These are phyloP conservation scores for Aradus depressus DNA, from an alignment of 2,888 invertebrate species.

Conservation along the genomic window DNA sequence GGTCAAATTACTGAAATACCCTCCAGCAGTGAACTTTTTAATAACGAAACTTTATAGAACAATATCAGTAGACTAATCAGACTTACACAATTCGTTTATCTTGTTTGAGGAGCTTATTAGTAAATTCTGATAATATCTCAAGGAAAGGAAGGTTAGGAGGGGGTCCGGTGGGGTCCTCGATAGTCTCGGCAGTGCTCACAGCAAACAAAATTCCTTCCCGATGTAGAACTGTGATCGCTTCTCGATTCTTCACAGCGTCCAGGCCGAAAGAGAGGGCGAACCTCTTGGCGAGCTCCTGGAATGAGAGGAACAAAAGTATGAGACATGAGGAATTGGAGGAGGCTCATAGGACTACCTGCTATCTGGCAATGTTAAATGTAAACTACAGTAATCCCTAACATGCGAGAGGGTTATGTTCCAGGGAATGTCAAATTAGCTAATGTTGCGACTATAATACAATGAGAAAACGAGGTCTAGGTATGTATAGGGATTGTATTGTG, in stretches of 20 bases:
- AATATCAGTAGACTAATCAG: neutral
- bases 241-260: conserved; percentile 91
- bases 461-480: too few species aligned
- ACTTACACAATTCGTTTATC: conserved; percentile 83
- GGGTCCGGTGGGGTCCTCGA: conserved; percentile 59
- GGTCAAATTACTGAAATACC: too few species aligned
- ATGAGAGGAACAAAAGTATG: too few species aligned
- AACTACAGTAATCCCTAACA: too few species aligned
- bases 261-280: conserved; percentile 95
- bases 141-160: conserved; percentile 84
- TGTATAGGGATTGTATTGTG: too few species aligned
- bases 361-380: too few species aligned
- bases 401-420: too few species aligned
- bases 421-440: too few species aligned
- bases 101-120: conserved; percentile 87
- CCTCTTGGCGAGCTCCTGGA: conserved; percentile 83
- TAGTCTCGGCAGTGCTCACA: conserved; percentile 51
- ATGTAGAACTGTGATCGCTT: conserved; percentile 90
- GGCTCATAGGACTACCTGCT: too few species aligned
- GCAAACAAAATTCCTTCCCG: conserved; percentile 88
- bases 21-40: too few species aligned
- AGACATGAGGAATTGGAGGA: too few species aligned
- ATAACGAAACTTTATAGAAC: neutral
- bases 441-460: too few species aligned
- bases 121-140: conserved; percentile 92